Percentiles rank a stretch among this genome's conserved stretches.
These are phyloP conservation scores for Hemichromis elongatus DNA, from an alignment of 2,113 vertebrate species.

Conservation along the genomic window DNA sequence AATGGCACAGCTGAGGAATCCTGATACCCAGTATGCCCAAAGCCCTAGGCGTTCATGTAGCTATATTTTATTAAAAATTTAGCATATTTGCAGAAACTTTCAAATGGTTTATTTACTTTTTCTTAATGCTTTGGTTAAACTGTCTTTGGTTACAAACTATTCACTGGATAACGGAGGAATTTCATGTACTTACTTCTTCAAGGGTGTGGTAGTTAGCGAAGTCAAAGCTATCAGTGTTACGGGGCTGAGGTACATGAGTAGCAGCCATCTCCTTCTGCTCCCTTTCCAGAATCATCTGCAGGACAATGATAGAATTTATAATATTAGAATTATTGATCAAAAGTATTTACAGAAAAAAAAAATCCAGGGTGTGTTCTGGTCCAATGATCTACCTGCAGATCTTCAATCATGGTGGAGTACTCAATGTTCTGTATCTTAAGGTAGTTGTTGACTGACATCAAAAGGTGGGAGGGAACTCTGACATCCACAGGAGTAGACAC, in stretches of 20 bases:
- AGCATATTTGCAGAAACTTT: not conserved
- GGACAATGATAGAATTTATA: not conserved
- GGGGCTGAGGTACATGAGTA: slow-evolving; percentile 32
- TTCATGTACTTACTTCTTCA: slow-evolving; percentile 68
- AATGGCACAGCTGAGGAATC: not conserved
- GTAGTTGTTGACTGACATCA: slow-evolving; percentile 69
- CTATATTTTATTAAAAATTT: not conserved
- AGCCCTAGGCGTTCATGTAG: not conserved
- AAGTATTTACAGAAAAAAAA: not conserved
- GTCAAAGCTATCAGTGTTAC: slow-evolving; percentile 71
- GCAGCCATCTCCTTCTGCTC: slow-evolving; percentile 76
- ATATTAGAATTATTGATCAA: not conserved
- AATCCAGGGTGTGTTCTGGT: not conserved
- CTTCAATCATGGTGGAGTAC: slow-evolving; percentile 80
- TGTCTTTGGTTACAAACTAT: not conserved
- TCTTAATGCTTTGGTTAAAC: not conserved
- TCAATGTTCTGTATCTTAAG: slow-evolving; percentile 71
- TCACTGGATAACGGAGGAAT: not conserved
- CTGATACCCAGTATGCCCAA: not conserved
- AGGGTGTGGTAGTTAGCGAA: slow-evolving; percentile 82
- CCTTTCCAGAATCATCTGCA: slow-evolving; percentile 76
- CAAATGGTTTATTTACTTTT: not conserved
- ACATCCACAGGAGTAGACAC: slow-evolving; percentile 73
- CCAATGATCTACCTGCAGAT: slow-evolving; percentile 80
- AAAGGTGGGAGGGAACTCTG: slow-evolving; percentile 69